Percentiles rank a stretch among this genome's conserved stretches.
Evolutionary conservation across 2,113 vertebrate genomes (phyloP).

Genomic region (Nematolebias whitei): DNA sequence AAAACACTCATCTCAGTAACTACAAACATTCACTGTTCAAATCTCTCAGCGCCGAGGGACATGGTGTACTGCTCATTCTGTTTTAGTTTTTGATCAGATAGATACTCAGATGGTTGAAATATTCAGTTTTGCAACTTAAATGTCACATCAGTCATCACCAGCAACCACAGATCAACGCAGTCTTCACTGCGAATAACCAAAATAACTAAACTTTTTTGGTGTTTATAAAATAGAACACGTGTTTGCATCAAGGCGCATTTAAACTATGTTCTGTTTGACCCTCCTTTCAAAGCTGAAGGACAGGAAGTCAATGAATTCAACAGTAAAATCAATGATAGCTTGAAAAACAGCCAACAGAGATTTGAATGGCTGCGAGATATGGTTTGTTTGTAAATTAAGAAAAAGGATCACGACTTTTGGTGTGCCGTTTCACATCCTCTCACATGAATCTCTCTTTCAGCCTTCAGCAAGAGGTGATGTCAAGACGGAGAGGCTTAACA

Average conservation of each 20-base stretch:
- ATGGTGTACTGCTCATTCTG: too few relatives aligned
- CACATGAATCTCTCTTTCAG: neutral
- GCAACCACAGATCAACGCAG: too few relatives aligned
- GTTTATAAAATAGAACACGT: neutral
- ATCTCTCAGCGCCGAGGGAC: too few relatives aligned
- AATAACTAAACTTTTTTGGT: neutral
- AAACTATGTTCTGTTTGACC: neutral
- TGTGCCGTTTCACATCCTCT: neutral
- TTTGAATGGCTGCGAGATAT: neutral
- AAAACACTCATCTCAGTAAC: too few relatives aligned
- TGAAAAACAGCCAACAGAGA: neutral
- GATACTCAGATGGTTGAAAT: too few relatives aligned
- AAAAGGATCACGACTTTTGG: neutral
- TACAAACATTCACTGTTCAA: too few relatives aligned
- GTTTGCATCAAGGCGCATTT: neutral
- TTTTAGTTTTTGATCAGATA: too few relatives aligned
- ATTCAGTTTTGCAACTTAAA: too few relatives aligned
- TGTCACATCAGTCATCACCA: too few relatives aligned
- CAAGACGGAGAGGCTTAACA: neutral
- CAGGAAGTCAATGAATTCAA: neutral
- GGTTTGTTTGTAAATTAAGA: neutral
- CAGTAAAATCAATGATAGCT: slow-evolving; percentile 1
- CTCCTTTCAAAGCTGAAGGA: neutral
- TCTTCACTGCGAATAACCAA: too few relatives aligned
- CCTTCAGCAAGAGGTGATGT: neutral